phyloP scores from a whole-genome alignment of 92 coral and sea anemone species.

The Siderastrea siderea region DNA sequence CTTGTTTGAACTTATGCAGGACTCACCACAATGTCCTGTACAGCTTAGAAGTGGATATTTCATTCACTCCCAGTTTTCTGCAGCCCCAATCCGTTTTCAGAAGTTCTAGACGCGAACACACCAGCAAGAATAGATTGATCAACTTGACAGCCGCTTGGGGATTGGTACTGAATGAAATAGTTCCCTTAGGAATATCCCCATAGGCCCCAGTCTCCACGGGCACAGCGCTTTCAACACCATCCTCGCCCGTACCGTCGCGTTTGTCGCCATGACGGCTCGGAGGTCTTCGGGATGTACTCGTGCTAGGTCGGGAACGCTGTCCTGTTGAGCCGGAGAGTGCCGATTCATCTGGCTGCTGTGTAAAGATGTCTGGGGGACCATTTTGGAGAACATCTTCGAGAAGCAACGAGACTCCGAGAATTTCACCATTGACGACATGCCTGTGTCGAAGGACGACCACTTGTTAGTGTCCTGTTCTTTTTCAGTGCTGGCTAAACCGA shows the following conservation, averaged over 20 bases:
- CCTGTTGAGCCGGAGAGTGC: conserved; percentile 69
- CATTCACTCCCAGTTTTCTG: conserved; percentile 89
- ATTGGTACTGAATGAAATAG: conserved; percentile 86
- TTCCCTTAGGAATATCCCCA: conserved; percentile 90
- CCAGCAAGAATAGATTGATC: conserved; percentile 86
- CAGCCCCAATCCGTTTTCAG: conserved; percentile 97
- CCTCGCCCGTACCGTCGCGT: conserved; percentile 43
- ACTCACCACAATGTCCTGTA: conserved; percentile 90
- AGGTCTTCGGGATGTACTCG: conserved; percentile 88
- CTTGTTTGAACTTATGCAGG: background rate
- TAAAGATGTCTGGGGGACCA: conserved; percentile 93
- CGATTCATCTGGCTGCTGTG: conserved; percentile 76
- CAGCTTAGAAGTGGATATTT: conserved; percentile 83
- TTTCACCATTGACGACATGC: conserved; percentile 98
- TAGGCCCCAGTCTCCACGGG: conserved; percentile 53
- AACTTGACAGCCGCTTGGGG: conserved; percentile 95
- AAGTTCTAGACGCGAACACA: conserved; percentile 91
- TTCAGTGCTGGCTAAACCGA: too few species aligned
- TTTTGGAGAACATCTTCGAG: conserved; percentile 96
- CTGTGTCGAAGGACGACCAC: conserved; percentile 45
- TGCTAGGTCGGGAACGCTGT: conserved; percentile 85
- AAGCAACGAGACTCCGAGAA: conserved; percentile 95
- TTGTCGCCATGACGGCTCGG: conserved; percentile 76
- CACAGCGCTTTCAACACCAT: conserved; percentile 20
- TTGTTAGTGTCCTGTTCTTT: background rate